Base-by-base conservation (phyloP, 2,113 vertebrate species). In the Pholis gunnellus region DNA sequence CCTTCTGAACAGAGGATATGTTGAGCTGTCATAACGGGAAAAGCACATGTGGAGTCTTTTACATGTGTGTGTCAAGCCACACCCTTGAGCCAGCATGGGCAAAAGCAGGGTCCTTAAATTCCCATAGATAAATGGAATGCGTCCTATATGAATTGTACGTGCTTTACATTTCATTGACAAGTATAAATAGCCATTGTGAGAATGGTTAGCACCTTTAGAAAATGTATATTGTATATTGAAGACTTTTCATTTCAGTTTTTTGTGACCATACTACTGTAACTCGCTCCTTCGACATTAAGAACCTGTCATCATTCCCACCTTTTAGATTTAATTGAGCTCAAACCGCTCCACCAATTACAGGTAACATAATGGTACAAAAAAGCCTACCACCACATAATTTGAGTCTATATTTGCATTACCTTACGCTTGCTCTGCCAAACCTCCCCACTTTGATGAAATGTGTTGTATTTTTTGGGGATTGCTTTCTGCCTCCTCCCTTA, bases 391-490 rank as follows among this genome's bases (percentile, higher is more conserved):
- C 15, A 31, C 36, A 25, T 56, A 0, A 66, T 80, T 31, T 73
- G 5, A 76, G 27, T 31, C 31, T 68, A 0, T 67, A 79, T 82
- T 59, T 78, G 68, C 54, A 84, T 71, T 72, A 34, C 22, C n/a
- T 72, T 14, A 57, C 0, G 2, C 72, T 72, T 66, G 20, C 7
- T 69, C 34, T 38, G 18, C 40, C 42, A 34, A 79, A 82, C 22
- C 22, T 66, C 11, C 50, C 60, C 64, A 56, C 59, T 79, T 10
- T 68, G 48, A 61, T 88, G 36, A 87, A 80, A 87, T 52, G 27
- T 75, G 42, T 11, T 31, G 29, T 31, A 31, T 46, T 68, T 78
- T 86, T 73, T 84, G 29, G 29, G 64, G 63, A 81, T 72, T 56
- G 15, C 34, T 67, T 63, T 57, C 63, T 63, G 36, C 69, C 36